Conservation (phyloP, 2,888 invertebrate genomes). For the Heterodera filipjevi region DNA sequence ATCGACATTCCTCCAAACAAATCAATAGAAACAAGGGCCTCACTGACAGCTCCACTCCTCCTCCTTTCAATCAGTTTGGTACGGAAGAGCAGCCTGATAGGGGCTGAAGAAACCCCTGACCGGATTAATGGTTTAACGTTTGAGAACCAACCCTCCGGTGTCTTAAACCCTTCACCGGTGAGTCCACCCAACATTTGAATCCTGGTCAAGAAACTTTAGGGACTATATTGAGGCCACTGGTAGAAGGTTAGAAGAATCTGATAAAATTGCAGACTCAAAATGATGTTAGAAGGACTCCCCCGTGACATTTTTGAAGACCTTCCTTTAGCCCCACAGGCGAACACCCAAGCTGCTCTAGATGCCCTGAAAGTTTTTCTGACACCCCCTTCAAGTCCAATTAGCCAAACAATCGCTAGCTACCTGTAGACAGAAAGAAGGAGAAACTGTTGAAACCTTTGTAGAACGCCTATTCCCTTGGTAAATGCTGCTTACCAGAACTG, state of each 20-base stretch:
- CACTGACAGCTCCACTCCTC: neutral
- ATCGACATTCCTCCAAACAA: too few species aligned
- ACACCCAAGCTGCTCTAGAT: neutral
- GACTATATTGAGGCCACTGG: constrained; percentile 9
- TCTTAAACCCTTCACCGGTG: neutral
- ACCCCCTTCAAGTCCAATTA: constrained; percentile 3
- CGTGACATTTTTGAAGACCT: constrained; percentile 11
- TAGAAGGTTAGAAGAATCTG: neutral
- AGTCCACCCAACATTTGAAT: neutral
- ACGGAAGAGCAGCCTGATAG: neutral
- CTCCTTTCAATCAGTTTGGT: neutral
- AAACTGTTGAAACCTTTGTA: neutral
- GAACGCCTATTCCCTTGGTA: constrained; percentile 6
- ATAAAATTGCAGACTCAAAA: constrained; percentile 20
- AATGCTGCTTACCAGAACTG: constrained; percentile 11
- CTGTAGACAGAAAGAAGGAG: constrained; percentile 11
- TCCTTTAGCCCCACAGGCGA: neutral
- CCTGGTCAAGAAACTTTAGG: constrained; percentile 9
- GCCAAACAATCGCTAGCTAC: constrained; percentile 10
- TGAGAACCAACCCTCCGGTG: neutral
- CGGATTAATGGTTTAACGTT: neutral
- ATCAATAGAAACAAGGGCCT: neutral
- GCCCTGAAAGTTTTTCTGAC: neutral
- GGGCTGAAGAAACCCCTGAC: neutral
- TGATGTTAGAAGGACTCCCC: neutral